Conservation (phyloP, 2,797 vertebrate species). For the Astyanax mexicanus region DNA sequence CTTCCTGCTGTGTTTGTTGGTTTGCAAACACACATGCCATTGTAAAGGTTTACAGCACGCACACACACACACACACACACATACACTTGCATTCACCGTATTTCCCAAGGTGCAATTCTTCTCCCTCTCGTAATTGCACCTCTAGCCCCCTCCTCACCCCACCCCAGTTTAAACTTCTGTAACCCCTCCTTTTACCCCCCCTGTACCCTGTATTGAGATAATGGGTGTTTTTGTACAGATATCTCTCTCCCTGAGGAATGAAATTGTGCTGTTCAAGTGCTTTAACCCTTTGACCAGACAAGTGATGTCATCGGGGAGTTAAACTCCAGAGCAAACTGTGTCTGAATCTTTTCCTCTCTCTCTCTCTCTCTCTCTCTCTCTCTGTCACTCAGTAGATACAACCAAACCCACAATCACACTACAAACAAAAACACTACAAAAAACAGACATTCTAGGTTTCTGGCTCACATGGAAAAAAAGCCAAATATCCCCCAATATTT, state of each 20-base stretch:
- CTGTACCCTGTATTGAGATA: constrained; percentile 21
- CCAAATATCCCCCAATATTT: no score
- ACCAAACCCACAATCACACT: no score
- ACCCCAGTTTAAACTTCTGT: constrained; percentile 22
- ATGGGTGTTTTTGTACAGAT: constrained; percentile 35
- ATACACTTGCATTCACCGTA: constrained; percentile 48
- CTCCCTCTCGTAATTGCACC: constrained; percentile 31
- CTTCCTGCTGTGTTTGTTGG: background rate
- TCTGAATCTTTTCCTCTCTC: constrained; percentile 29
- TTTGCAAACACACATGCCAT: constrained; percentile 23
- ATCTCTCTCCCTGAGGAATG: constrained; percentile 12
- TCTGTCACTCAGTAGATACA: no score
- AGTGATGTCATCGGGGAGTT: constrained; percentile 29
- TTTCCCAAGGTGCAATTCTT: constrained; percentile 36
- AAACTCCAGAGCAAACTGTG: constrained; percentile 49
- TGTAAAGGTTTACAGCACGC: constrained; percentile 48
- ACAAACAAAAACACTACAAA: no score
- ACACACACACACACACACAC: constrained; percentile 1
- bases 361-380: background rate
- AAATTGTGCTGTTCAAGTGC: constrained; percentile 17
- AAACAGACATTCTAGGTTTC: no score
- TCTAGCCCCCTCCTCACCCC: constrained; percentile 31
- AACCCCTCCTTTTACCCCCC: constrained; percentile 10
- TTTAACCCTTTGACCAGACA: constrained; percentile 32
- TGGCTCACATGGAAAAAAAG: no score